phyloP scores from a whole-genome alignment of 2,888 invertebrate genomes.

The Drosophila nr. fundita region DNA sequence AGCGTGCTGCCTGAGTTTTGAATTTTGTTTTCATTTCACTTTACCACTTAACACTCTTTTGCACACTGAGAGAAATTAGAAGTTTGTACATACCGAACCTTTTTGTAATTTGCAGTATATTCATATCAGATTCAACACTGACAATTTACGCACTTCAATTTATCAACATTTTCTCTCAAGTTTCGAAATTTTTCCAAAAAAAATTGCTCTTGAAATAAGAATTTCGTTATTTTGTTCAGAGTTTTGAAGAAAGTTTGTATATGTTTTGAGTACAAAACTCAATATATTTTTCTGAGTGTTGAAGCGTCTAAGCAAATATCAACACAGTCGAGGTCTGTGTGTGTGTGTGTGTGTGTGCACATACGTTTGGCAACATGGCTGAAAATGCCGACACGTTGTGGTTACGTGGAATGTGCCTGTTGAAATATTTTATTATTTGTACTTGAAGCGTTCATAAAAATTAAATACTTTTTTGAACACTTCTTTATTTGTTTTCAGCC shows the following conservation, averaged over 20 bases:
- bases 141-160: neutral
- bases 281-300: neutral
- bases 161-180: neutral
- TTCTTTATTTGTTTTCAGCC: conserved; percentile 11
- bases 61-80: conserved; percentile 2
- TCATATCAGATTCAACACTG: neutral
- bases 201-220: neutral
- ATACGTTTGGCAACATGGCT: conserved; percentile 26
- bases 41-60: neutral
- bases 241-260: neutral
- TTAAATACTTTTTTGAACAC: conserved; percentile 56
- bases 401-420: conserved; percentile 26
- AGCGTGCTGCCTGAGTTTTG: conserved; percentile 46
- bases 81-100: neutral
- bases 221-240: neutral
- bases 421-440: conserved; percentile 60
- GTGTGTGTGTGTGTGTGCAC: conserved; percentile 17
- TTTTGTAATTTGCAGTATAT: neutral
- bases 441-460: conserved; percentile 66
- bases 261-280: neutral
- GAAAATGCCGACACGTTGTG: conserved; percentile 24
- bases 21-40: neutral
- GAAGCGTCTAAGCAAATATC: conserved; percentile 38
- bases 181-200: neutral
- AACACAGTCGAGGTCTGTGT: conserved; percentile 2